Base-by-base conservation (phyloP, 2,113 vertebrate species). In the Malurus elegans region DNA sequence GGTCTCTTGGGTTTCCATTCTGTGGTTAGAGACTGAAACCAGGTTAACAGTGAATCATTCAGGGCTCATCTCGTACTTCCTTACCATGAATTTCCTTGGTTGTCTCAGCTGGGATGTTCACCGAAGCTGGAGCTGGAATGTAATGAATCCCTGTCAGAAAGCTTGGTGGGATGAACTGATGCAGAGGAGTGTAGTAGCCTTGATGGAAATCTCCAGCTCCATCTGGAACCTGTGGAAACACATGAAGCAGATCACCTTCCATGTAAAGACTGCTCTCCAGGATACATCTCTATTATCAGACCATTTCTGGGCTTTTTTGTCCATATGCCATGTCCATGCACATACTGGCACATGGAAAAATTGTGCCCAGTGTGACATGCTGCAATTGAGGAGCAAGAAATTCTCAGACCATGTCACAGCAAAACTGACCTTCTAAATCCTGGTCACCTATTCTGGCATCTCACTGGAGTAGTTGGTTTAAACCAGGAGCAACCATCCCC, bases 61-160 rank as follows among this genome's bases (percentile, higher is more conserved):
- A 78, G 34, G 29, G 18, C 31, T 91, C 57, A 26, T 34, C 19
- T 18, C 8, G 4, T 21, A 26, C 28, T 51, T 84, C 82, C 97
- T 98, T 79, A 98, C 98, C 96, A 14, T 86, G 40, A 32, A 85
- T 79, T 69, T 96, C 97, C 92, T 91, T 97, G 70, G 94, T 81
- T 3, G 80, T 62, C 50, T 98, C 98, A 70, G 96, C 50, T 75
- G 95, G 58, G 36, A 97, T 1, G 4, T 95, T 91, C 86, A 98
- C 57, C 3, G 98, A 95, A 4, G 97, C 93, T 0, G 97, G 94
- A 2, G 96, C 93, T 2, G 97, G 97, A 29, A 98, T 92, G 66
- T 97, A 96, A 56, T 94, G 97, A 83, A 98, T 91, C 18, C 94
- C 97, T 34, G 97, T 93, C 47, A 98, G 92, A 82, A 97, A 97